Evolutionary conservation across 53 echinoderm and acorn worm species (phyloP).

Genomic region (Patiria pectinifera): DNA sequence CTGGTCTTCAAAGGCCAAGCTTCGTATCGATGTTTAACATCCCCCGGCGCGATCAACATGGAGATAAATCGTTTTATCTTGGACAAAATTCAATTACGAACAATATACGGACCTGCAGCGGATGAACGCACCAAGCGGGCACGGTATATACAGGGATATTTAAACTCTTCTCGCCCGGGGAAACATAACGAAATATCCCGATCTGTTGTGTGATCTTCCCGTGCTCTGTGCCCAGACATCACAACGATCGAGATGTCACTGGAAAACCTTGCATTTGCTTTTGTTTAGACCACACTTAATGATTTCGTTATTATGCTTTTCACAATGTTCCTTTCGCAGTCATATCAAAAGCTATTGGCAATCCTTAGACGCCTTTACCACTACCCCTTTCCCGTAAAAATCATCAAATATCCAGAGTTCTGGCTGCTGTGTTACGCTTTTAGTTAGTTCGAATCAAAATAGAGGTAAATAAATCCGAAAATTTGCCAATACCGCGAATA

Average conservation of each 20-base stretch:
- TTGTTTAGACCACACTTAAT: background rate
- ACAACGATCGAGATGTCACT: background rate
- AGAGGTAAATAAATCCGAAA: too few species aligned
- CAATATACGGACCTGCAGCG: background rate
- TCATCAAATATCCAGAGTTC: too few species aligned
- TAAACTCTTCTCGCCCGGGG: background rate
- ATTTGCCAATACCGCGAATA: too few species aligned
- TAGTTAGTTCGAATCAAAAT: too few species aligned
- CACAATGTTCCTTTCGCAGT: background rate
- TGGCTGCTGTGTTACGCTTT: too few species aligned
- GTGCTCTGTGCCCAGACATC: background rate
- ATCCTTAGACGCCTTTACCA: too few species aligned
- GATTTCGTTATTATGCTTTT: background rate
- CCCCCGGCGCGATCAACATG: slow-evolving; percentile 11
- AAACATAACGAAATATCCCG: slow-evolving; percentile 3
- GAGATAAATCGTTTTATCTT: slow-evolving; percentile 30
- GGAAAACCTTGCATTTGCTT: background rate
- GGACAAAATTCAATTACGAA: slow-evolving; percentile 26
- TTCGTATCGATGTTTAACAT: slow-evolving; percentile 14
- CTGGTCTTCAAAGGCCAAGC: background rate
- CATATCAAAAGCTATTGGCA: background rate
- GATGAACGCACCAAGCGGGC: background rate
- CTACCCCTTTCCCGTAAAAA: too few species aligned
- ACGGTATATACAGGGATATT: background rate
- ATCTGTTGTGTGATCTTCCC: background rate